Evolutionary conservation across 2,113 vertebrate species (phyloP).

Genomic region (Apteryx owenii): DNA sequence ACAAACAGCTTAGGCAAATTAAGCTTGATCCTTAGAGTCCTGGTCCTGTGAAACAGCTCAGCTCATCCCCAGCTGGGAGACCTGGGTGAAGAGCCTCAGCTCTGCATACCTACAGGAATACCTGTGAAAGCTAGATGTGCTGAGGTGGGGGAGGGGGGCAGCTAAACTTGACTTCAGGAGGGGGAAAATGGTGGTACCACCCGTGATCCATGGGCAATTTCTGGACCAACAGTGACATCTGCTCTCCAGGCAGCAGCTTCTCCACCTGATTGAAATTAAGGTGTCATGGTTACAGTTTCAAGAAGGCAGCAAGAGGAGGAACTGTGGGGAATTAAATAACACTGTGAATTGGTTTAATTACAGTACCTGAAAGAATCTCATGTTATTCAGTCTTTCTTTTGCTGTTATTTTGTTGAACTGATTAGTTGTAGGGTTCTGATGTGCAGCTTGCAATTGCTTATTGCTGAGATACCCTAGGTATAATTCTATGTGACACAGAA

Average conservation of each 20-base stretch:
- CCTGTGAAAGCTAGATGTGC: conserved; percentile 34
- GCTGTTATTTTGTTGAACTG: neutral
- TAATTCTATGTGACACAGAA: neutral
- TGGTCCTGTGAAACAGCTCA: conserved; percentile 27
- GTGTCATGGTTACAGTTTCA: conserved; percentile 44
- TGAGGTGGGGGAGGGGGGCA: neutral
- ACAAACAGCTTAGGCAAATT: conserved; percentile 33
- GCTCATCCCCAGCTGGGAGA: conserved; percentile 54
- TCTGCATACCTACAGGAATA: conserved; percentile 1
- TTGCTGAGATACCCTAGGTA: neutral
- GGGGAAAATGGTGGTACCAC: neutral
- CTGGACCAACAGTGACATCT: conserved; percentile 43
- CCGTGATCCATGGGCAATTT: neutral
- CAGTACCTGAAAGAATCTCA: conserved; percentile 53
- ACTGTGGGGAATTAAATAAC: conserved; percentile 25
- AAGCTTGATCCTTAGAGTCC: conserved; percentile 49
- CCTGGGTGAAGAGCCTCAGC: neutral
- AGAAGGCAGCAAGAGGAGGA: conserved; percentile 36
- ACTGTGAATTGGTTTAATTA: conserved; percentile 48
- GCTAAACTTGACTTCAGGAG: conserved; percentile 3
- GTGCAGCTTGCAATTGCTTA: neutral
- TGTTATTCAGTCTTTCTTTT: neutral
- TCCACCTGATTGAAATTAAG: conserved; percentile 31
- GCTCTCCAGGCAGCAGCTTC: conserved; percentile 5
- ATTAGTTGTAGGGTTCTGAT: conserved; percentile 1